Conservation (phyloP, 2,113 vertebrate genomes). For the Zosterops lateralis region DNA sequence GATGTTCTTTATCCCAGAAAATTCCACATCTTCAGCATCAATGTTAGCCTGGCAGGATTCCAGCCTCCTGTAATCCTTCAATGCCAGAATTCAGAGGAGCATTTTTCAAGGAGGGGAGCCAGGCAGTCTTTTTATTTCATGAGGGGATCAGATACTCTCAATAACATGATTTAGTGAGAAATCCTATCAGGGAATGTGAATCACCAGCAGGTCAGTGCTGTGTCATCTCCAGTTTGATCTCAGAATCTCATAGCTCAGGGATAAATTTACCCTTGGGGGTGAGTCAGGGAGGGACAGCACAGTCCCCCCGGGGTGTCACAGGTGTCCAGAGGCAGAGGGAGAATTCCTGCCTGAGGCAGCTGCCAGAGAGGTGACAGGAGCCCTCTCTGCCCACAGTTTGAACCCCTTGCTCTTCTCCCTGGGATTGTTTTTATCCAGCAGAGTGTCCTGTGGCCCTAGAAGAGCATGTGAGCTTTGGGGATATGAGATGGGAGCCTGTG, state of each 20-base stretch:
- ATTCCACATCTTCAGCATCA: neutral
- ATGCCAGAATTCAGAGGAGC: neutral
- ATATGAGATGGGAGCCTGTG: neutral
- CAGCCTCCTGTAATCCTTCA: neutral
- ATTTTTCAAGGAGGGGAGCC: neutral
- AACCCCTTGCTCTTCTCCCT: neutral
- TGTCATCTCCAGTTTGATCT: neutral
- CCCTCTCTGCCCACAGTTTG: neutral
- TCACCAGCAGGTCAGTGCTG: neutral
- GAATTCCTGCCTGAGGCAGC: neutral
- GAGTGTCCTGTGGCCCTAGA: neutral
- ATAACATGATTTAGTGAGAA: neutral
- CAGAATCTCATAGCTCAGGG: neutral
- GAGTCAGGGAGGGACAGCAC: neutral
- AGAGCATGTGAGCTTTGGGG: neutral
- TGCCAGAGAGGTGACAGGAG: neutral
- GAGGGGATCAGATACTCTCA: neutral
- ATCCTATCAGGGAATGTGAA: neutral
- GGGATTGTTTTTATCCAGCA: neutral
- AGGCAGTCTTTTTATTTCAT: neutral
- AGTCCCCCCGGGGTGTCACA: neutral
- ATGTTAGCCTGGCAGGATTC: neutral
- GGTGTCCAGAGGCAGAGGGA: neutral
- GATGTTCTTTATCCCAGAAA: neutral
- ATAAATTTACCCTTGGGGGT: neutral